Base-by-base conservation (phyloP, 2,888 invertebrate genomes). In the Tinea trinotella region DNA sequence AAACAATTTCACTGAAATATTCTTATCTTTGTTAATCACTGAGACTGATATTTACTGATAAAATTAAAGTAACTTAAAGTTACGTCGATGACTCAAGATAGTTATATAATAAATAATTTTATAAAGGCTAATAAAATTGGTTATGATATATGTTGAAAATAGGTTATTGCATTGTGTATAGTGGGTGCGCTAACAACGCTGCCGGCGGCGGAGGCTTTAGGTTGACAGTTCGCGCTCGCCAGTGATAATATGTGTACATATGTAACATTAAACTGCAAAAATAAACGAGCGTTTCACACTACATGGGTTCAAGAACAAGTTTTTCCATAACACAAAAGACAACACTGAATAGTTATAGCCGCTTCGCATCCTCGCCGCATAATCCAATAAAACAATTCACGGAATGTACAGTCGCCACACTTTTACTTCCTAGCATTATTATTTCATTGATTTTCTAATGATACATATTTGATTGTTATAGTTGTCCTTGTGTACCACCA, bases 241-340 rank as follows among this genome's bases (percentile, higher is more conserved):
- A 70, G 70, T 76, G 80, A 81, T 84, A 84, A 84, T 85, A 83
- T 84, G 84, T 84, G 84, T 85, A 85, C 85, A 85, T 85, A 85
- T 85, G 85, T 85, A 84, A 84, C 82, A 82, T 84, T 85, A 84
- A 85, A 81, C 83, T 78, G 84, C 83, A 82, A 74, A 85, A 85
- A 85, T 85, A 85, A 85, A 85, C 71, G 76, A 84, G 67, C 75
- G 75, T 81, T 85, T 85, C 85, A 85, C 85, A 85, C 85, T 85
- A 85, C 85, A 85, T 82, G 83, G 84, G 79, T 83, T 83, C 81
- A 82, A 84, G 78, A 85, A 85, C 85, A 85, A 85, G 85, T 85
- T 85, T 85, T 85, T 85, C 85, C 85, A 85, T 85, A 85, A 85
- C 85, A 85, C 84, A 85, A 85, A 84, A 85, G 85, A 83, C 84